These are phyloP conservation scores for Botia almorhae DNA, from an alignment of 2,797 vertebrate genomes.

Conservation along the genomic window DNA sequence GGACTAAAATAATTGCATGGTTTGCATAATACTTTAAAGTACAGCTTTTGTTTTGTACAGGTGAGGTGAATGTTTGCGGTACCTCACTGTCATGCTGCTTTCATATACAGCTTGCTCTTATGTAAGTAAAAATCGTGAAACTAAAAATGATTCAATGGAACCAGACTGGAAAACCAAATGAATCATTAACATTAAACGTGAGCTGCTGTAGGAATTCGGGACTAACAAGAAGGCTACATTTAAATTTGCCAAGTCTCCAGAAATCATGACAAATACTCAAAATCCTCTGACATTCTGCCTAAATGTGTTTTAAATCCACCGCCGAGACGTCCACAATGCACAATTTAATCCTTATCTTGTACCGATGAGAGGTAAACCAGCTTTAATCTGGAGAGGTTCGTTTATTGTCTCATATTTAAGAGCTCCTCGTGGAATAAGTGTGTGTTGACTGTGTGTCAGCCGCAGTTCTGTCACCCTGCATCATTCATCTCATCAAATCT, in stretches of 20 bases:
- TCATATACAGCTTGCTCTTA: no score
- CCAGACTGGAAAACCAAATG: no score
- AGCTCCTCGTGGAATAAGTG: background rate
- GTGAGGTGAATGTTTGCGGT: no score
- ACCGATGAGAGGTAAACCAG: constrained; percentile 32
- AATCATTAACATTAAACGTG: no score
- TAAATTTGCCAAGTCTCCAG: constrained; percentile 5
- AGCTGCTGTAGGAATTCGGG: no score
- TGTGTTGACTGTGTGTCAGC: background rate
- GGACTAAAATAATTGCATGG: no score
- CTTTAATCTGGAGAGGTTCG: constrained; percentile 43
- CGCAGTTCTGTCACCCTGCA: constrained; percentile 10
- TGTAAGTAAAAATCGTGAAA: no score
- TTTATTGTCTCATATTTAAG: constrained; percentile 40
- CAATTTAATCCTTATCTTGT: constrained; percentile 43
- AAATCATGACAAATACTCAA: constrained; percentile 30
- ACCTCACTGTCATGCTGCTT: no score
- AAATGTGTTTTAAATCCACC: constrained; percentile 42
- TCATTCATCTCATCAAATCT: background rate
- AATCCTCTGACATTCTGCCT: constrained; percentile 30
- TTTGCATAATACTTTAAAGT: no score
- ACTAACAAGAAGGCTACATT: background rate
- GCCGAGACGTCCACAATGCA: constrained; percentile 25
- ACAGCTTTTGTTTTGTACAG: no score
- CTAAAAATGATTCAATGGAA: no score